Evolutionary conservation across 2,888 invertebrate species (phyloP).

Genomic region (Orgyia antiqua): DNA sequence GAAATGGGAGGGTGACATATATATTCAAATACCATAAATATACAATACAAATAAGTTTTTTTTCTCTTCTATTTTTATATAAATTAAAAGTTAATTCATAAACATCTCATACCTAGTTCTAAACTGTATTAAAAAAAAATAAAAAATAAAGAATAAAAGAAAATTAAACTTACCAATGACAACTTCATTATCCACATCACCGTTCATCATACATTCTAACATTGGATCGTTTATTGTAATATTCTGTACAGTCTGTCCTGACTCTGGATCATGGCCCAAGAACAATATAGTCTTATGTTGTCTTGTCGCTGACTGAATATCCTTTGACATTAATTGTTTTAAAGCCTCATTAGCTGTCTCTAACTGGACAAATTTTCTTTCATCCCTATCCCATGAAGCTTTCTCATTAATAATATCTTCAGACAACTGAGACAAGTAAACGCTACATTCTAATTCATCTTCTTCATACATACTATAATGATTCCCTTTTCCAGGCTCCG

Average conservation of each 20-base stretch:
- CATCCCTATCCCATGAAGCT: slow-evolving; percentile 37
- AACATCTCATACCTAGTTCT: too few species aligned
- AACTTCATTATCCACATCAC: slow-evolving; percentile 34
- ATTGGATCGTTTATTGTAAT: slow-evolving; percentile 54
- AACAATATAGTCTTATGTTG: slow-evolving; percentile 62
- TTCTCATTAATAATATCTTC: slow-evolving; percentile 54
- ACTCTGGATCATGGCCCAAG: slow-evolving; percentile 49
- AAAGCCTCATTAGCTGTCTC: slow-evolving; percentile 51
- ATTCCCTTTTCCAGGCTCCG: slow-evolving; percentile 23
- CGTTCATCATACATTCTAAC: slow-evolving; percentile 37
- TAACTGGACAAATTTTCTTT: slow-evolving; percentile 37
- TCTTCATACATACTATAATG: slow-evolving; percentile 42
- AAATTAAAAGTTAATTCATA: too few species aligned
- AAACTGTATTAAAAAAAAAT: too few species aligned
- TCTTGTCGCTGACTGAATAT: slow-evolving; percentile 50
- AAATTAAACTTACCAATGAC: slow-evolving; percentile 45
- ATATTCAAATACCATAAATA: too few species aligned
- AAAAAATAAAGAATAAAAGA: too few species aligned
- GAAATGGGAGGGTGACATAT: too few species aligned
- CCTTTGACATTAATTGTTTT: slow-evolving; percentile 61
- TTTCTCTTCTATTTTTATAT: too few species aligned
- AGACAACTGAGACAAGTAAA: slow-evolving; percentile 49
- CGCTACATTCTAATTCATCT: slow-evolving; percentile 54
- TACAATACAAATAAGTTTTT: too few species aligned
- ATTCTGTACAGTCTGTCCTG: slow-evolving; percentile 62